These are phyloP conservation scores for Sylvilagus bachmani DNA, from an alignment of 2,113 vertebrate genomes.

Conservation along the genomic window DNA sequence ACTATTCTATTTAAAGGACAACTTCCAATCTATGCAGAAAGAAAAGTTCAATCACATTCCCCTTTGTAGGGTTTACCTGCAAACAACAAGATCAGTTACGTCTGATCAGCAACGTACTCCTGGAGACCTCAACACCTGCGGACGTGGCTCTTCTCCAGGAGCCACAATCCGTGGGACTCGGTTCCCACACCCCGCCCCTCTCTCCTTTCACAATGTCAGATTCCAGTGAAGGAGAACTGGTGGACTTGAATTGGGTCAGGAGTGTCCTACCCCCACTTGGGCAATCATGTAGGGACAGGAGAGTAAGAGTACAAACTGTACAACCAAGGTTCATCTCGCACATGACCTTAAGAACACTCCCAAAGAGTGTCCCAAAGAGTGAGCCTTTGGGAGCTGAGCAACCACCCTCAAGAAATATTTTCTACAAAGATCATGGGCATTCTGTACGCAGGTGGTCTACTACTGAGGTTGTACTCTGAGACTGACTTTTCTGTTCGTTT, in stretches of 20 bases:
- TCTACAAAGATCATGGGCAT: neutral
- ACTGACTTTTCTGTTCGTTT: neutral
- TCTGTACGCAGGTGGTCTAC: neutral
- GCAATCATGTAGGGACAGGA: neutral
- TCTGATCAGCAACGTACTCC: neutral
- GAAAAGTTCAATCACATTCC: neutral
- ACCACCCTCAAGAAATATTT: neutral
- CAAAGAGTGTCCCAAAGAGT: neutral
- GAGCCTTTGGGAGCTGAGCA: neutral
- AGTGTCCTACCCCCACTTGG: neutral
- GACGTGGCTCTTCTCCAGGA: neutral
- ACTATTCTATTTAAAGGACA: neutral
- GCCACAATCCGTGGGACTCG: neutral
- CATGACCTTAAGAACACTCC: neutral
- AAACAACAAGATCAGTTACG: neutral
- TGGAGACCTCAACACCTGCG: neutral
- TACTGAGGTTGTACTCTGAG: neutral
- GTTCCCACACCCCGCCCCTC: neutral
- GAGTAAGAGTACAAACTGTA: neutral
- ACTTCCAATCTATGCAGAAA: neutral
- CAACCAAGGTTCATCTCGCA: neutral
- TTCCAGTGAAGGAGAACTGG: neutral
- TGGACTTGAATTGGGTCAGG: neutral
- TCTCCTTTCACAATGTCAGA: neutral
- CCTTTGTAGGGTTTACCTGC: conserved; percentile 1